These are phyloP conservation scores for Ptyas mucosa DNA, from an alignment of 2,113 vertebrate genomes.

Conservation along the genomic window DNA sequence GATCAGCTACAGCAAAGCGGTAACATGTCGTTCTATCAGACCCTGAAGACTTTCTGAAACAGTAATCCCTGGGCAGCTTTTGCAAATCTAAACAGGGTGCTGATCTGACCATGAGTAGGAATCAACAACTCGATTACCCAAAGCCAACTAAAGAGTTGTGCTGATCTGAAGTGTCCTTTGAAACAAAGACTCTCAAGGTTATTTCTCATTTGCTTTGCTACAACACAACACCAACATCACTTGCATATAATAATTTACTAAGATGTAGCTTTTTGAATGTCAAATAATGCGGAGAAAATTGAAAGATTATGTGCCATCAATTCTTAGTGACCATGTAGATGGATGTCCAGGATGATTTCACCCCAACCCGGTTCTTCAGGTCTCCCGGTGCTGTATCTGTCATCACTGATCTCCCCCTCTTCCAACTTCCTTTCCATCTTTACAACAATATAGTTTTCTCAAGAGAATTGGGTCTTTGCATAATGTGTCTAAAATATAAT, in stretches of 20 bases:
- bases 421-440: not conserved
- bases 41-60: not conserved
- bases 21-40: not conserved
- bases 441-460: not conserved
- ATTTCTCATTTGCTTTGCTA: not conserved
- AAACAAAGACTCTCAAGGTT: not conserved
- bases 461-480: not conserved
- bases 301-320: not conserved
- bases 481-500: not conserved
- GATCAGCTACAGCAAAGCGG: not conserved
- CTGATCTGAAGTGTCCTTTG: not conserved
- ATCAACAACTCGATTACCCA: not conserved
- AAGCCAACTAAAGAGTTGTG: not conserved
- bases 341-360: not conserved
- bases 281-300: not conserved
- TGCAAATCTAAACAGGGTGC: not conserved
- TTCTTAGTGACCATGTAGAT: not conserved
- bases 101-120: not conserved
- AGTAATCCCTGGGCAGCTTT: not conserved
- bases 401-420: not conserved
- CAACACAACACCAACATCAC: not conserved
- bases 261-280: not conserved
- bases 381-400: not conserved
- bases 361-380: not conserved
- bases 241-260: not conserved